Base-by-base conservation (phyloP, 2,113 vertebrate species). In the Plecturocebus donacophilus region DNA sequence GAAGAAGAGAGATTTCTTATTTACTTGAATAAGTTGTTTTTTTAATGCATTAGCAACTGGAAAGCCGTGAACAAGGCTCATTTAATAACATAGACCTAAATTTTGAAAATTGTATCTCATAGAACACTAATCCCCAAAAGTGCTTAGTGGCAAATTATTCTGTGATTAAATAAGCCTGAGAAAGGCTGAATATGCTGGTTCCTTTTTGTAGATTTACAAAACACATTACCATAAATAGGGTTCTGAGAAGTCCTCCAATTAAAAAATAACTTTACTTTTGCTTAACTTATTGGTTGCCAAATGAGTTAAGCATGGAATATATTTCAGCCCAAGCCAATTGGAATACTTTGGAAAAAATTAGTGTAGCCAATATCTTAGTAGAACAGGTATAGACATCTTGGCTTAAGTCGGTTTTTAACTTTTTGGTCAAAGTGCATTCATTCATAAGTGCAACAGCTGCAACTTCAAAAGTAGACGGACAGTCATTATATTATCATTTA, bases 401-500 rank as follows among this genome's bases (percentile, higher is more conserved):
- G 8, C 38, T 97, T 96, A 73, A 71, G 23, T 87, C 75, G 56
- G 19, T 70, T 92, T 92, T 88, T 47, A n/a, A 13, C 17, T 68
- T 68, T 68, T n/a, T 68, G 30, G 30, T n/a, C 32, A 14, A 64
- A 30, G 5, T 64, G 27, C 61, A 64, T 68, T 68, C 35, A 87
- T 70, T 91, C 47, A n/a, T 64, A 92, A 73, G 4, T 58, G 2
- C 64, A 90, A 86, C 4, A 77, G 25, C 30, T 76, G 3, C 35
- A 76, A 61, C 38, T 80, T 93, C 45, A 90, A 87, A 94, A 90
- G 23, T 77, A 82, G 45, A 77, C 38, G 32, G 82, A 38, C 4
- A 93, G 38, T 77, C 23, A 56, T 40, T 84, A 14, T 54, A 64
- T 92, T 7, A 77, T 64, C 68, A 38, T 73, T 9, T 21, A 68